Conservation (phyloP, 1,140 invertebrate genomes). For the Apis dorsata region DNA sequence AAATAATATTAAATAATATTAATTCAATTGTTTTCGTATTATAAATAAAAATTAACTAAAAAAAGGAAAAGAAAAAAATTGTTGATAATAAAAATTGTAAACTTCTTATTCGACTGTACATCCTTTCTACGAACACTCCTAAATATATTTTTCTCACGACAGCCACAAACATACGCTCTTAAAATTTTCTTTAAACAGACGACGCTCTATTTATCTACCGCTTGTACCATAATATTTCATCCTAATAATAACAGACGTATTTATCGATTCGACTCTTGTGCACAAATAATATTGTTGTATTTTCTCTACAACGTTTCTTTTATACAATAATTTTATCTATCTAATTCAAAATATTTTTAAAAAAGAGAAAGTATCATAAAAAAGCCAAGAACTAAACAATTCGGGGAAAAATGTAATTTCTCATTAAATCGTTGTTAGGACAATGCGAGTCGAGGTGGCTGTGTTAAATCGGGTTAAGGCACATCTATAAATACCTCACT, state of each 20-base stretch:
- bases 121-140: conserved; percentile 20
- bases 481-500: conserved; percentile 78
- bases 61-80: not conserved
- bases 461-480: conserved; percentile 79
- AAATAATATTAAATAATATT: conserved; percentile 26
- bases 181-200: conserved; percentile 41
- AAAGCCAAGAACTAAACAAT: not conserved
- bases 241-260: conserved; percentile 59
- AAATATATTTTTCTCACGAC: conserved; percentile 38
- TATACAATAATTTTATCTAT: not conserved
- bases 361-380: not conserved
- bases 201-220: conserved; percentile 28
- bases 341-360: not conserved
- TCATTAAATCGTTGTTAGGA: conserved; percentile 72
- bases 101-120: conserved; percentile 1
- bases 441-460: conserved; percentile 71
- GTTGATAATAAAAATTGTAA: conserved; percentile 27
- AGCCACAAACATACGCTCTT: not conserved
- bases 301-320: conserved; percentile 21
- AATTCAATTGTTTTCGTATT: not conserved
- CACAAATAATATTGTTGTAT: conserved; percentile 41
- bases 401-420: conserved; percentile 59
- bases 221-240: conserved; percentile 40
- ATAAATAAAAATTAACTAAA: not conserved
- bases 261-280: conserved; percentile 62